These are phyloP conservation scores for Pontoporia blainvillei DNA, from an alignment of 2,113 vertebrate species.

Conservation along the genomic window DNA sequence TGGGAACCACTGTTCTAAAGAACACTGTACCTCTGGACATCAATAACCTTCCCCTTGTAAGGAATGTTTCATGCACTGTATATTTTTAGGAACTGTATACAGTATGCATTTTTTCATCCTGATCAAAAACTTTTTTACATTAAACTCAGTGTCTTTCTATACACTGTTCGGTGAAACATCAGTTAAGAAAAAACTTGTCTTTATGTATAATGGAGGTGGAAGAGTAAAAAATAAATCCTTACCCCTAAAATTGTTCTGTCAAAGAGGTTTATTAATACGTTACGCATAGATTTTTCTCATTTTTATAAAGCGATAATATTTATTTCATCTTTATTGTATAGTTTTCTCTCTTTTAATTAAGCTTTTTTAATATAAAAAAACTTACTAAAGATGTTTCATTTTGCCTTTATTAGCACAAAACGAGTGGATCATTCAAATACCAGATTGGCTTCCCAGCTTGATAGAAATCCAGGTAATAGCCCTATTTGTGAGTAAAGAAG, in stretches of 20 bases:
- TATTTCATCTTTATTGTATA: not conserved
- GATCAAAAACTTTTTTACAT: not conserved
- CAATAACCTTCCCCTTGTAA: not conserved
- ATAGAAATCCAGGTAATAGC: slow-evolving; percentile 90
- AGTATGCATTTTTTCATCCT: not conserved
- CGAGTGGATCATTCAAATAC: slow-evolving; percentile 94
- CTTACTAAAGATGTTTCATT: slow-evolving; percentile 51
- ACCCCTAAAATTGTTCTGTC: not conserved
- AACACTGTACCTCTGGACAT: not conserved
- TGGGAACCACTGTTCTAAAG: not conserved
- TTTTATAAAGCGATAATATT: not conserved
- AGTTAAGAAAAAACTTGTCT: not conserved
- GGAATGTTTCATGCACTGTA: not conserved
- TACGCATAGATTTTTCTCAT: not conserved
- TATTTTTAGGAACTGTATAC: not conserved
- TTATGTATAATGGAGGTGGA: not conserved
- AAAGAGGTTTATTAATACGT: not conserved
- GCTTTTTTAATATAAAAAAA: not conserved
- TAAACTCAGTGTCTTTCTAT: not conserved
- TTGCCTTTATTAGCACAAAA: slow-evolving; percentile 86
- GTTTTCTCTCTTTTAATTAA: not conserved
- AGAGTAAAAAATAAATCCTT: not conserved
- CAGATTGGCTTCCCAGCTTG: slow-evolving; percentile 91
- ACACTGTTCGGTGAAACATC: not conserved
- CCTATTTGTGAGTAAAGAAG: not conserved